phyloP scores from a whole-genome alignment of 2,797 vertebrate species.

The Sebastes oblongus region DNA sequence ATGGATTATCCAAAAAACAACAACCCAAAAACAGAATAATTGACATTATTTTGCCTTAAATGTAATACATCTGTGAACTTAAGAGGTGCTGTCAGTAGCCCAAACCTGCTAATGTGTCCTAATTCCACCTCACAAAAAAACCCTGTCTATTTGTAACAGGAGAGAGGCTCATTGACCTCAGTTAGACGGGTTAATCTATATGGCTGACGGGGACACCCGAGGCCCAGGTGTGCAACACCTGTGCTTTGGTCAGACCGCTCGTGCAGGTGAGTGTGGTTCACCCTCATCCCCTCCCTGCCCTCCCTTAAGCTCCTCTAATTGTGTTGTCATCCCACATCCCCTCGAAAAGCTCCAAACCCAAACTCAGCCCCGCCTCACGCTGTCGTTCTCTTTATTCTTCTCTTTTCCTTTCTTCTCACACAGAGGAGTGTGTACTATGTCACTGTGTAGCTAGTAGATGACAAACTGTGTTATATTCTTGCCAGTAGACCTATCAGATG shows the following conservation, averaged over 20 bases:
- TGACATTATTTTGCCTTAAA: background rate
- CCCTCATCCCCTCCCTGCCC: slow-evolving; percentile 13
- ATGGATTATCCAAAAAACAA: background rate
- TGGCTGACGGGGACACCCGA: slow-evolving; percentile 51
- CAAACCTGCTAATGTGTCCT: slow-evolving; percentile 32
- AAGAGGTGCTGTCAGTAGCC: background rate
- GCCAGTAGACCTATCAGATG: background rate
- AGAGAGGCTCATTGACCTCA: slow-evolving; percentile 66
- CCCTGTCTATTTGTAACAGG: slow-evolving; percentile 41
- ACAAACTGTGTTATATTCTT: background rate
- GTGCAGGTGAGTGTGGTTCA: slow-evolving; percentile 56
- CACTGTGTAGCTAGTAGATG: background rate
- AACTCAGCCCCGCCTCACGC: slow-evolving; percentile 13
- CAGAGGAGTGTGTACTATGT: slow-evolving; percentile 35
- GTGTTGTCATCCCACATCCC: slow-evolving; percentile 63
- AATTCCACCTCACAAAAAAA: slow-evolving; percentile 46
- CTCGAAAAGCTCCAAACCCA: slow-evolving; percentile 58
- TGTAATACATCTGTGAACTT: background rate
- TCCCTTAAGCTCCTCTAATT: slow-evolving; percentile 62
- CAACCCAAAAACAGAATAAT: background rate
- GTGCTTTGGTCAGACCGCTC: slow-evolving; percentile 47
- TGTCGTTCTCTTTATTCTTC: background rate
- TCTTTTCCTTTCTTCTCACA: slow-evolving; percentile 37
- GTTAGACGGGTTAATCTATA: slow-evolving; percentile 51
- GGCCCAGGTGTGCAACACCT: slow-evolving; percentile 73